Evolutionary conservation across 1,140 invertebrate species (phyloP), one percentile per base, ranked within the genome.

Genomic region (Trypoxylus dichotomus): DNA sequence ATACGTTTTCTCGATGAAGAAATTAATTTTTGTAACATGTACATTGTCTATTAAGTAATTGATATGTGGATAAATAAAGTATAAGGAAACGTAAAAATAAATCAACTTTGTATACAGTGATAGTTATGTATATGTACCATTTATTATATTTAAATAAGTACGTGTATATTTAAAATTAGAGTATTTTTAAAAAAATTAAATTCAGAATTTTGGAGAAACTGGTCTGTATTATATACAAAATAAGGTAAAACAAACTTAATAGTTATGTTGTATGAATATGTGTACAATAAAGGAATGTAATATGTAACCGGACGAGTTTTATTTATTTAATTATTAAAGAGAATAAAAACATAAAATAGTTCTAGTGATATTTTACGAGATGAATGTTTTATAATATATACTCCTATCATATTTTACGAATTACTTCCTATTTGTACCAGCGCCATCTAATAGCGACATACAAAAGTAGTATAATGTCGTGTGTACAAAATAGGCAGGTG

Each of bases 201-300:
- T 63, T 63, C 60, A 25, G 60, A 63, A 63, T 63, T 63, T 63
- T 63, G 60, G 25, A 25, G 60, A 63, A 63, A 19, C 60, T 13
- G 60, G 21, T 58, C 21, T 63, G 60, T 63, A 63, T 63, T 63
- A 63, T 63, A 63, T 63, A 63, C 60, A 63, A 63, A 63, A 47
- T 47, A 47, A 47, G 13, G 32, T 58, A n/a, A n/a, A 5, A 21
- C 47, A 27, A 63, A 63, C 60, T 63, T 63, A 63, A 63, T 63
- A 63, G 60, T 63, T 63, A 63, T 63, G 21, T 63, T 63, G 60
- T 63, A 63, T 63, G 60, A 63, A 6, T 63, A 63, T 63, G 60
- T 63, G 60, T 63, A 63, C 60, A 63, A 63, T 63, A 63, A 63
- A 63, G 60, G 60, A 19, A 63, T 63, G 60, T 63, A 63, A 63